Evolutionary conservation across 1,140 invertebrate genomes (phyloP).

Genomic region (Coptotermes formosanus): DNA sequence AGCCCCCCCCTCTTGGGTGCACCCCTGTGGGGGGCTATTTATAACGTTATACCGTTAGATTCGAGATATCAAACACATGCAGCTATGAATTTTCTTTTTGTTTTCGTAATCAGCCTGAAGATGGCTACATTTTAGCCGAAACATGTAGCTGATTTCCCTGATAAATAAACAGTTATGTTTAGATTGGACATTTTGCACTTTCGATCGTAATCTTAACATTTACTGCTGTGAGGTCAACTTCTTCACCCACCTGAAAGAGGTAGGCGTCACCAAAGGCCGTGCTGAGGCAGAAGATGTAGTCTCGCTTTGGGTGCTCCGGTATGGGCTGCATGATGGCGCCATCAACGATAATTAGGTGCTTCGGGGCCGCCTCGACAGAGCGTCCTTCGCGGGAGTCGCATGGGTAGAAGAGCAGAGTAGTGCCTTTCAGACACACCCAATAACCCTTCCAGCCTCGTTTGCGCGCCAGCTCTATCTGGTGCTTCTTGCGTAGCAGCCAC

Average conservation of each 20-base stretch:
- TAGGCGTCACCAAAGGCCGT: conserved; percentile 98
- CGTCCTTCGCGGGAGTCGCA: conserved; percentile 90
- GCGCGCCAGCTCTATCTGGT: conserved; percentile 92
- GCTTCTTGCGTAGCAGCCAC: conserved; percentile 94
- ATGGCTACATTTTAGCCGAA: too few relatives aligned
- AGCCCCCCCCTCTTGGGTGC: too few relatives aligned
- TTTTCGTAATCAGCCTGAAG: too few relatives aligned
- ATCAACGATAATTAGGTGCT: conserved; percentile 95
- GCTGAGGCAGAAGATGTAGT: conserved; percentile 97
- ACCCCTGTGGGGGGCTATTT: too few relatives aligned
- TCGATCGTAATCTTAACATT: too few relatives aligned
- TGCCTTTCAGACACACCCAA: conserved; percentile 97
- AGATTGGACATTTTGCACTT: too few relatives aligned
- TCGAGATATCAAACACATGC: too few relatives aligned
- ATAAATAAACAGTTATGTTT: too few relatives aligned
- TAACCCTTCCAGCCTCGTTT: conserved; percentile 97
- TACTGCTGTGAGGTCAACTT: too few relatives aligned
- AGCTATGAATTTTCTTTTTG: too few relatives aligned
- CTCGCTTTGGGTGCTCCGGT: conserved; percentile 95
- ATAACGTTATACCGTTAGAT: too few relatives aligned
- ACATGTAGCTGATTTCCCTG: too few relatives aligned
- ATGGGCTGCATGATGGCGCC: conserved; percentile 98
- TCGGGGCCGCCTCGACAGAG: conserved; percentile 87
- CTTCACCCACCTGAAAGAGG: conserved; percentile 80
- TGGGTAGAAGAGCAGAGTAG: conserved; percentile 93